Evolutionary conservation across 2,888 invertebrate genomes (phyloP).

Genomic region (Mythimna pallens): DNA sequence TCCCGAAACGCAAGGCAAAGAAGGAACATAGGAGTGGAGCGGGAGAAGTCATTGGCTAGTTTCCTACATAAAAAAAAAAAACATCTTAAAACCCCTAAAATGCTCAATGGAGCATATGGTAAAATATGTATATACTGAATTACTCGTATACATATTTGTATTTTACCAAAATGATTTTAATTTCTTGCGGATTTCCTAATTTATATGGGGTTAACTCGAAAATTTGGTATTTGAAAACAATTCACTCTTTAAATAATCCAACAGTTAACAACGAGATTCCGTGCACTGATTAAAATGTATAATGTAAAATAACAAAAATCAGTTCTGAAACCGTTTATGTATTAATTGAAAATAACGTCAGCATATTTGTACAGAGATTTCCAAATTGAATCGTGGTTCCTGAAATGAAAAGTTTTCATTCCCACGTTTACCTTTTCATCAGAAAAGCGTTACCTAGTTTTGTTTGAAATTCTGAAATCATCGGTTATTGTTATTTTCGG

Average conservation of each 20-base stretch:
- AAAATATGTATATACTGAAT: too few relatives aligned
- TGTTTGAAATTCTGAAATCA: constrained; percentile 29
- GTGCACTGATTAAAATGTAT: constrained; percentile 51
- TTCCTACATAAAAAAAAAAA: too few relatives aligned
- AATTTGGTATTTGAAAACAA: too few relatives aligned
- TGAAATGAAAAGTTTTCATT: constrained; percentile 45
- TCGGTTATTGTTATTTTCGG: constrained; percentile 51
- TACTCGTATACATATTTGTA: too few relatives aligned
- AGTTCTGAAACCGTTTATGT: constrained; percentile 44
- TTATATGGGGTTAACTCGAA: too few relatives aligned
- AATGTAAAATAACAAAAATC: constrained; percentile 44
- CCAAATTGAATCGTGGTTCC: constrained; percentile 44
- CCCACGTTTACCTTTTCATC: constrained; percentile 12
- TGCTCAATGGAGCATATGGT: too few relatives aligned
- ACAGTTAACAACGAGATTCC: constrained; percentile 22
- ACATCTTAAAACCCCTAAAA: too few relatives aligned
- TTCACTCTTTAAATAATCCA: constrained; percentile 33
- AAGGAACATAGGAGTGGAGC: too few relatives aligned
- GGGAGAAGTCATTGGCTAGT: too few relatives aligned
- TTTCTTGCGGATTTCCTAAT: too few relatives aligned
- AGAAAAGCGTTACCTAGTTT: constrained; percentile 6
- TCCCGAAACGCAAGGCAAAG: too few relatives aligned
- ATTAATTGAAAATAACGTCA: constrained; percentile 64
- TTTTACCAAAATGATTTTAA: too few relatives aligned
- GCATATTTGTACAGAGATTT: constrained; percentile 52